A percentile compares a stretch with the other conserved stretches of the same genome.
phyloP scores from a whole-genome alignment of 2,888 invertebrate species.

The Callimorpha dominula region DNA sequence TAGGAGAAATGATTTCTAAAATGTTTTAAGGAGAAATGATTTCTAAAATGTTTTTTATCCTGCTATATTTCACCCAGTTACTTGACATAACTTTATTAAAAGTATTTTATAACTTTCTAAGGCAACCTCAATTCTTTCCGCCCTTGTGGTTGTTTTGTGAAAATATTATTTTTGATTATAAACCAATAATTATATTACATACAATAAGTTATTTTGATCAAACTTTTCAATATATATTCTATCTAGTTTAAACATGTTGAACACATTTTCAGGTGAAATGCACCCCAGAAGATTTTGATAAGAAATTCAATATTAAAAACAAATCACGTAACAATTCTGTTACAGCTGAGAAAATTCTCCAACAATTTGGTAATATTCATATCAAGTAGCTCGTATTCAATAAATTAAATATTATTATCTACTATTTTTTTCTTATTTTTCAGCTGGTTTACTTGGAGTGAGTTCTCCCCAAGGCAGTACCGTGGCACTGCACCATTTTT shows the following conservation, averaged over 20 bases:
- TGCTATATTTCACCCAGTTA: too few relatives aligned
- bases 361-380: conserved; percentile 75
- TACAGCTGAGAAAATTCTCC: conserved; percentile 83
- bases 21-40: neutral
- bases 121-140: neutral
- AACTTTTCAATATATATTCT: neutral
- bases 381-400: neutral
- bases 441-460: conserved; percentile 86
- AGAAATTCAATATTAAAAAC: conserved; percentile 73
- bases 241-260: too few relatives aligned
- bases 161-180: too few relatives aligned
- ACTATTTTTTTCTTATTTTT: conserved; percentile 51
- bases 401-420: neutral
- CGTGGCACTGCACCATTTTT: conserved; percentile 88
- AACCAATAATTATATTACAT: too few relatives aligned
- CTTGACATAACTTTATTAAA: neutral
- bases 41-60: neutral
- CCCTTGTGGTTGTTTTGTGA: too few relatives aligned
- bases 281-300: conserved; percentile 81
- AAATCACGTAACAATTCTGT: conserved; percentile 83
- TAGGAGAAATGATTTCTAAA: neutral
- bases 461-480: conserved; percentile 78
- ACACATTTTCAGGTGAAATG: conserved; percentile 76
- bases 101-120: neutral
- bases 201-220: too few relatives aligned